phyloP scores from a whole-genome alignment of 2,797 vertebrate genomes.

The Thripadectes ignobilis region DNA sequence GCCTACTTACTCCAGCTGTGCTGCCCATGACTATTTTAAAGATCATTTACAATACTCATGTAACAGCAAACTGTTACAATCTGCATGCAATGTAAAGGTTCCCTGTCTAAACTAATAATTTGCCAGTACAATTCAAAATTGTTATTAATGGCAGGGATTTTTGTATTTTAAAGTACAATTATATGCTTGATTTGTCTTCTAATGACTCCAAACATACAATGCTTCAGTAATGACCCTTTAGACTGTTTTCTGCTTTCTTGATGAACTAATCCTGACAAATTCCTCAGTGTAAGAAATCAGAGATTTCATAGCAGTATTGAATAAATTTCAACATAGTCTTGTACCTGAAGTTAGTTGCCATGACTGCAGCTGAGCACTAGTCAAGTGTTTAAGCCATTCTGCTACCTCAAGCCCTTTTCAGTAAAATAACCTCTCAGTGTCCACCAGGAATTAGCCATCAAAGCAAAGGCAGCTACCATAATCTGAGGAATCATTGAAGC shows the following conservation, averaged over 20 bases:
- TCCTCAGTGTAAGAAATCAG: background rate
- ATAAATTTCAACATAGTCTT: background rate
- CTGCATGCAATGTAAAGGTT: background rate
- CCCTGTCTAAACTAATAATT: conserved; percentile 8
- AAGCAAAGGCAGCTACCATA: background rate
- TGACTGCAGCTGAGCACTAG: background rate
- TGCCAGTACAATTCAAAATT: background rate
- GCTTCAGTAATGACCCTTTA: background rate
- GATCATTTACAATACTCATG: background rate
- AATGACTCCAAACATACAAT: background rate
- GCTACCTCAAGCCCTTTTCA: background rate
- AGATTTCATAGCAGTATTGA: background rate
- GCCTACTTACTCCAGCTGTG: background rate
- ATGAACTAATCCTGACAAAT: conserved; percentile 23
- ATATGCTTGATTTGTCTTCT: background rate
- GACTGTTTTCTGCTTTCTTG: background rate
- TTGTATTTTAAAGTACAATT: background rate
- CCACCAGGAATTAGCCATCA: background rate
- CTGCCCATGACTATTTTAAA: background rate
- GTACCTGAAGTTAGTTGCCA: background rate
- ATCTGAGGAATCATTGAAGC: background rate
- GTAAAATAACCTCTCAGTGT: background rate
- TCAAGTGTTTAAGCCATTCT: background rate
- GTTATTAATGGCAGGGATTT: background rate
- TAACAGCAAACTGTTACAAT: background rate